Base-by-base conservation (phyloP, 1,140 invertebrate genomes). In the Akabosia matsudoensis region DNA sequence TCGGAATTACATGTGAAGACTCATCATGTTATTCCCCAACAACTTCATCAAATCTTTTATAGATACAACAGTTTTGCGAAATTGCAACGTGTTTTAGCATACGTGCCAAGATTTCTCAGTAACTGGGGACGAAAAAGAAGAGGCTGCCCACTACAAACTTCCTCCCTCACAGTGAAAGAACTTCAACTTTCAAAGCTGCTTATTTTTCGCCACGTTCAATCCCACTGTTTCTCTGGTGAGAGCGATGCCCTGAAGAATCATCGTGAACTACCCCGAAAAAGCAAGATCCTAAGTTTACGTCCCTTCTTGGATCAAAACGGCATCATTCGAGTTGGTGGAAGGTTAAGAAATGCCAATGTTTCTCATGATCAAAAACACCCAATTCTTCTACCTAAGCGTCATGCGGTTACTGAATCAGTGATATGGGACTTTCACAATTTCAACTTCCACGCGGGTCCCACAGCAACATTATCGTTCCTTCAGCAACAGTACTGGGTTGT, bases 351-450 rank as follows among this genome's bases (percentile, higher is more conserved):
- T 56, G 37, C 82, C 24, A 37, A 45, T 13, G 28, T 82, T 7
- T 24, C 77, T 0, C 76, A 70, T 34, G 51, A 54, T 10, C 67
- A 76, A 7, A 79, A 78, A 64, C 78, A 82, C 74, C 82, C 64
- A 33, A 79, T 84, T 31, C 30, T 84, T 10, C 34, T 86, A 24
- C 81, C 82, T 13, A 78, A 79, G 34, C 31, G 71, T 51, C 77
- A 22, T 30, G 0, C 76, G 33, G 18, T 74, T 79, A 28, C 45
- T 82, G 30, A 83, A 84, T 61, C 54, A 61, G 26, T 14, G 14
- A 61, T 61, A 14, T 4, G 7, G 10, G 10, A 61, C 7, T 13
- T 22, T 24, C 22, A 14, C 54, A 14, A n/a, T 24, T 4, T 7
- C n/a, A 13, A 14, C n/a, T 4, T 61, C 54, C 54, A 61, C 77